phyloP scores from a whole-genome alignment of 2,797 vertebrate genomes.

The Tiaroga cobitis region DNA sequence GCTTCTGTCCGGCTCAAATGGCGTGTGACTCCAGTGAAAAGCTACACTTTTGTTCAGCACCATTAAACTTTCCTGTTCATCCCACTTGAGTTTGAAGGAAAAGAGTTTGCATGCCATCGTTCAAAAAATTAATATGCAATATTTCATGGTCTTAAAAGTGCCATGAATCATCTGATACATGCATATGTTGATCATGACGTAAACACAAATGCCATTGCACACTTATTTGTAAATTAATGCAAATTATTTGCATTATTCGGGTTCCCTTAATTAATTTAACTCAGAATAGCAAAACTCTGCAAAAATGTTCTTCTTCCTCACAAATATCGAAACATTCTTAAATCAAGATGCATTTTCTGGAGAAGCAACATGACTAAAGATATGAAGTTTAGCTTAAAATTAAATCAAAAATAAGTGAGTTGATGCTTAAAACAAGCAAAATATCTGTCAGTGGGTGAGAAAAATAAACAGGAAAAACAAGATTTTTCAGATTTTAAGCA shows the following conservation, averaged over 20 bases:
- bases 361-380: too few relatives aligned
- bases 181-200: background rate
- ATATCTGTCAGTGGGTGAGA: background rate
- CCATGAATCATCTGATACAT: background rate
- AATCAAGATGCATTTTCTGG: too few relatives aligned
- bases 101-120: conserved; percentile 8
- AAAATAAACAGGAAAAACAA: background rate
- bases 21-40: conserved; percentile 65
- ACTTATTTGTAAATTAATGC: background rate
- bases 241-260: background rate
- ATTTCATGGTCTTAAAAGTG: background rate
- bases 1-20: conserved; percentile 64
- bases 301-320: background rate
- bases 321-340: too few relatives aligned
- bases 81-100: background rate
- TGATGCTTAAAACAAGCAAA: background rate
- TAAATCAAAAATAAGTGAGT: background rate
- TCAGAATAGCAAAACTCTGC: too few relatives aligned
- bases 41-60: conserved; percentile 57
- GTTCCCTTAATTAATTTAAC: background rate
- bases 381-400: too few relatives aligned
- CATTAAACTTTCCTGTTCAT: conserved; percentile 40
- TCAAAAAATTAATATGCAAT: background rate
- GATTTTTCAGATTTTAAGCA: background rate
- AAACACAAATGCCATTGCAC: background rate